Base-by-base conservation (phyloP, 1,140 invertebrate species). In the Limonius californicus region DNA sequence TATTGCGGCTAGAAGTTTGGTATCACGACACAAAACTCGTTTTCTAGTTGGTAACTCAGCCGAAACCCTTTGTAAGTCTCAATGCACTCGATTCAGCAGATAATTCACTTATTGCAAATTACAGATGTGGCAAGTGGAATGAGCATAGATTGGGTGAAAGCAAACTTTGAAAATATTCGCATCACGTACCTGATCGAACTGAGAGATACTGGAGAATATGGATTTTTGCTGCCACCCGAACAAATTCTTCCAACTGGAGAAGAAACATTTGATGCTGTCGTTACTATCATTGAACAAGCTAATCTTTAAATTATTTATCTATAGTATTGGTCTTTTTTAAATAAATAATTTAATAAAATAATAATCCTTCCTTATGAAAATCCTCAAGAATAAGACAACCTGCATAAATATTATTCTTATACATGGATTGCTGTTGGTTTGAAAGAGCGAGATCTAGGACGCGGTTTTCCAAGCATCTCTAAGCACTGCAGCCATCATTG, bases 141-240 rank as follows among this genome's bases (percentile, higher is more conserved):
- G 2, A 88, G 87, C 14, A 78, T 85, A 47, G 89, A 91, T 69
- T 92, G 87, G 86, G 87, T 85, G 0, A 87, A 89, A 72, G 81
- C 79, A n/a, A 77, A 68, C 6, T 80, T 82, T 11, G n/a, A 12
- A 12, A 79, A 82, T 60, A 80, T 88, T 15, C 86, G 86, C 57
- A 84, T 91, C 23, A 80, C 85, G 0, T 90, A 82, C 68, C 82
- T 86, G 4, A 83, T 81, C 27, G 83, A 84, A 65, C 57, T 76
- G 1, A 77, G 90, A 1, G 90, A 93, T 70, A 82, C 76, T 12
- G 90, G 91, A 15, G 63, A 75, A 54, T 82, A 86, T 63, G 91
- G 90, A 0, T 95, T 94, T 73, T n/a, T 91, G 0, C 76, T 94
- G 20, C 88, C 90, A 0, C 81, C 86, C 1, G 71, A 77, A 4